phyloP scores from a whole-genome alignment of 1,140 invertebrate species.

The Drosophila azteca region DNA sequence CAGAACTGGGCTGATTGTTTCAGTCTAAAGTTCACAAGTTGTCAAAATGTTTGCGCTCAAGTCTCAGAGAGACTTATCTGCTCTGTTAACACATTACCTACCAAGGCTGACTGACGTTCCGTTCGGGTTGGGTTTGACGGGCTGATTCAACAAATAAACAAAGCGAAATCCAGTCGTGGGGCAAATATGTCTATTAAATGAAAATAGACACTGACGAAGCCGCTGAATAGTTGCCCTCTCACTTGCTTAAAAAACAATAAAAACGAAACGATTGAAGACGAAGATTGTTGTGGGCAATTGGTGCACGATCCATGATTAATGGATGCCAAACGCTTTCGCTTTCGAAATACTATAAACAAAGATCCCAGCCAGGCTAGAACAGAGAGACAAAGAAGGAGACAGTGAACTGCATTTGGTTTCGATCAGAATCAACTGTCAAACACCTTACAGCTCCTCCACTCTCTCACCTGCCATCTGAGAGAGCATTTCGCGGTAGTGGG shows the following conservation, averaged over 20 bases:
- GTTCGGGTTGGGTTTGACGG: conserved; percentile 67
- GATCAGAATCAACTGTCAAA: conserved; percentile 76
- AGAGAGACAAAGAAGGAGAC: conserved; percentile 38
- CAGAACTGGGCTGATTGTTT: conserved; percentile 7
- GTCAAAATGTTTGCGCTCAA: conserved; percentile 77
- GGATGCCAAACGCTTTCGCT: conserved; percentile 56
- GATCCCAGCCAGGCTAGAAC: conserved; percentile 10
- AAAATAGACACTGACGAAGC: conserved; percentile 71
- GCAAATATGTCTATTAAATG: conserved; percentile 74
- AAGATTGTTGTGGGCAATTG: conserved; percentile 33
- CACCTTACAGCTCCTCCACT: conserved; percentile 18
- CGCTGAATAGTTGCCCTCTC: conserved; percentile 29
- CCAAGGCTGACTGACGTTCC: conserved; percentile 59
- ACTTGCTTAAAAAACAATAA: conserved; percentile 70
- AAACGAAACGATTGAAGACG: conserved; percentile 30
- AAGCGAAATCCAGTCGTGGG: conserved; percentile 48
- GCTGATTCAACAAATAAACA: conserved; percentile 81
- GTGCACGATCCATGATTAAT: conserved; percentile 61
- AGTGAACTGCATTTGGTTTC: conserved; percentile 72
- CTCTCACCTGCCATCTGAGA: conserved; percentile 35
- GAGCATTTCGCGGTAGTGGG: neutral
- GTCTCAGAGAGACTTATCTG: conserved; percentile 61
- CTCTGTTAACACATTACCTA: conserved; percentile 70
- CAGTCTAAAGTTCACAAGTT: conserved; percentile 77
- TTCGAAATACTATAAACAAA: conserved; percentile 69